These are phyloP conservation scores for Xyrichtys novacula DNA, from an alignment of 2,797 vertebrate species.

Conservation along the genomic window DNA sequence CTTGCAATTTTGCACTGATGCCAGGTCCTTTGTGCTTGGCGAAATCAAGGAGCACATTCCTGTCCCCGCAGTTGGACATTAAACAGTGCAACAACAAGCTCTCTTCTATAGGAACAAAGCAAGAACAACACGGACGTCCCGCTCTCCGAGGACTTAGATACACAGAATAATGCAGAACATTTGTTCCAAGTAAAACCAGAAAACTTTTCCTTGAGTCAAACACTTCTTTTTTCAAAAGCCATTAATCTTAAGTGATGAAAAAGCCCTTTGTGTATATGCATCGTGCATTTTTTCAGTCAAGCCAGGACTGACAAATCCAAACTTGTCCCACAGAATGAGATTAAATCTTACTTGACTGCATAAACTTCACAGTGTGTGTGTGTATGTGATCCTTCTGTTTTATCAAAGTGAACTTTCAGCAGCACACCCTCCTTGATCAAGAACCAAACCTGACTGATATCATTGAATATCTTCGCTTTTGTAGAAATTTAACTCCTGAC, in stretches of 20 bases:
- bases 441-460: neutral
- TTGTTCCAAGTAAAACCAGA: conserved; percentile 41
- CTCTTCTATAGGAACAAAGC: conserved; percentile 46
- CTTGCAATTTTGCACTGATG: conserved; percentile 2
- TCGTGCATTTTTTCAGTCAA: neutral
- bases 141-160: conserved; percentile 35
- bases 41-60: conserved; percentile 69
- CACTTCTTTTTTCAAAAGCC: conserved; percentile 2
- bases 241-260: conserved; percentile 7
- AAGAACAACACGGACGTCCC: conserved; percentile 49
- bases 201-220: conserved; percentile 15
- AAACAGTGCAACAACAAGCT: conserved; percentile 62
- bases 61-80: conserved; percentile 36
- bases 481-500: neutral
- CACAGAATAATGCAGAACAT: conserved; percentile 46
- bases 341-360: neutral
- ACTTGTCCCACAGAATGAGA: neutral
- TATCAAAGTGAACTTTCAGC: conserved; percentile 1
- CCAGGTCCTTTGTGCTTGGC: conserved; percentile 44
- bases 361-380: neutral
- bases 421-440: conserved; percentile 6
- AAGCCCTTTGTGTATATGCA: neutral
- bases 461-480: conserved; percentile 4
- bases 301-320: neutral
- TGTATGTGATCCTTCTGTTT: neutral